phyloP scores from a whole-genome alignment of 2,797 vertebrate species.

The Sebastes cheni region DNA sequence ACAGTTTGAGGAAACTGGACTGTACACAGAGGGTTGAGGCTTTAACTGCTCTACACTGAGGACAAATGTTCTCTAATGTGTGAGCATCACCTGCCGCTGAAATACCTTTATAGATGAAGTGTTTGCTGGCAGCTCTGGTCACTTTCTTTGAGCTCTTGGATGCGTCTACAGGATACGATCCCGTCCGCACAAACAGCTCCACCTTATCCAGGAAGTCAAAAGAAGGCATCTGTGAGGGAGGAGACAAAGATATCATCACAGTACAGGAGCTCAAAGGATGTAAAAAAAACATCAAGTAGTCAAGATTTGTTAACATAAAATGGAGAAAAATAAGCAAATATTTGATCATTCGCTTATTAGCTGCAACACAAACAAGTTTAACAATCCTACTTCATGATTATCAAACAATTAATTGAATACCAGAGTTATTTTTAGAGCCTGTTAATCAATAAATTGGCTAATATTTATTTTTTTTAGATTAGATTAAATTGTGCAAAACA shows the following conservation, averaged over 20 bases:
- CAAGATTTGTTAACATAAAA: too few relatives aligned
- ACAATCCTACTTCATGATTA: too few relatives aligned
- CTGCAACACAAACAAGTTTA: too few relatives aligned
- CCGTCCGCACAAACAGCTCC: conserved; percentile 45
- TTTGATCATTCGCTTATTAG: too few relatives aligned
- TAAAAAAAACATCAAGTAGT: too few relatives aligned
- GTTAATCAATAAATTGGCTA: too few relatives aligned
- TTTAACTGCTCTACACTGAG: background rate
- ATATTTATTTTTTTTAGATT: too few relatives aligned
- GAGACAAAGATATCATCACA: background rate
- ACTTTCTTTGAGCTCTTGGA: conserved; percentile 32
- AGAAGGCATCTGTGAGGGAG: conserved; percentile 56
- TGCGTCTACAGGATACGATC: conserved; percentile 14
- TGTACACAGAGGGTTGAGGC: background rate
- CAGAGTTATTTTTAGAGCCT: too few relatives aligned
- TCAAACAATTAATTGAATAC: too few relatives aligned
- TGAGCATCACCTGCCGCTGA: background rate
- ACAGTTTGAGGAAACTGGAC: background rate
- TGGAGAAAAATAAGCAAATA: too few relatives aligned
- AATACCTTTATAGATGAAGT: conserved; percentile 63
- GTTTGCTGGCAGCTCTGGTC: conserved; percentile 46
- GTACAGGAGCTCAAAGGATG: too few relatives aligned
- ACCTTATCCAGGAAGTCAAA: conserved; percentile 51
- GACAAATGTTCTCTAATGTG: background rate
- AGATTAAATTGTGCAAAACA: too few relatives aligned